Evolutionary conservation across 2,888 invertebrate species (phyloP), one percentile per base, ranked within the genome.

Genomic region (Conus canariensis): DNA sequence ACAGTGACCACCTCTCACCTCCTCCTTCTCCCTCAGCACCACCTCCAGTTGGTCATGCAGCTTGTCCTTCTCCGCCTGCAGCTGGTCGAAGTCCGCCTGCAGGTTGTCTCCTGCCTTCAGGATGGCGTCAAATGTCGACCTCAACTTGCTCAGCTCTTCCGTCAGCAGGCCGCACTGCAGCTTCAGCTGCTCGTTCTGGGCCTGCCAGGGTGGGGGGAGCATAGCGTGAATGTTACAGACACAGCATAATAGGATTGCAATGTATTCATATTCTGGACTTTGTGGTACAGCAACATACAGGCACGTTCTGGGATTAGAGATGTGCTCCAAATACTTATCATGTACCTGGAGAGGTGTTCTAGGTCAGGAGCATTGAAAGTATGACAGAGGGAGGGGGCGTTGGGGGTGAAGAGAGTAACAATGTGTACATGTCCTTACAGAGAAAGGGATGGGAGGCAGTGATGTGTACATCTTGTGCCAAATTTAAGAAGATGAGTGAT

Each of bases 51-150:
- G 87, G 83, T 91, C 90, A 6, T 91, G 91, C 7, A 91, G 12
- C 25, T 87, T 85, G 22, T 93, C 92, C 87, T 91, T 92, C 89
- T 93, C 92, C 9, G 87, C 88, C 87, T 91, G 90, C 25, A 91
- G 90, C 88, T 92, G 92, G 80, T 93, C 93, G 87, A 90, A 93
- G 90, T 93, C 93, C 22, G 91, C 89, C 64, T 95, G 95, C 14
- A 95, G 91, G 91, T 95, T 94, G 92, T 95, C 95, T 1, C 95
- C 95, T 60, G 95, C 95, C 88, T 93, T 92, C 85, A 93, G 88
- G 70, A 93, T 93, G 74, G 93, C 93, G 74, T 92, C 91, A 87
- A 93, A 95, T 12, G 94, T 94, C 59, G 91, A 90, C 87, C 94
- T 90, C 70, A 95, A 91, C 80, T 93, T 93, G 80, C 93, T 93